Conservation (phyloP, 2,888 invertebrate species). For the Pedicia rivosa region DNA sequence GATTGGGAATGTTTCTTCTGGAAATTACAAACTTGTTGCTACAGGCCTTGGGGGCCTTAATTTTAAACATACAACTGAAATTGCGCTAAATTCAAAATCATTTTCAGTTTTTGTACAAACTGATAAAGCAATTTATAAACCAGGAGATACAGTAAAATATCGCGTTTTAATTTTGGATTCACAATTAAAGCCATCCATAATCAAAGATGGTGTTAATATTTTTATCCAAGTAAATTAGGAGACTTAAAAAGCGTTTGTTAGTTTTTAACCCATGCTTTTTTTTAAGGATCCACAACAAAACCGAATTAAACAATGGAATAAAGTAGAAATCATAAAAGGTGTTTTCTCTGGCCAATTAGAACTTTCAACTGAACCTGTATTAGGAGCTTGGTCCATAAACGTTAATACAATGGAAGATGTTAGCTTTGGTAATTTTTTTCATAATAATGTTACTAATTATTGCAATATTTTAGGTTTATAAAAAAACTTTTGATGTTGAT, state of each 20-base stretch:
- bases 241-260: background rate
- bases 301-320: slow-evolving; percentile 64
- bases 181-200: slow-evolving; percentile 53
- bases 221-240: no score
- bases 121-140: slow-evolving; percentile 83
- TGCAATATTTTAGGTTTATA: no score
- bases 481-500: slow-evolving; percentile 50
- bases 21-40: no score
- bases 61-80: slow-evolving; percentile 55
- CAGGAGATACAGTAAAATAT: slow-evolving; percentile 67
- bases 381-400: slow-evolving; percentile 78
- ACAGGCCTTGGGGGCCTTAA: slow-evolving; percentile 64
- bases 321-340: slow-evolving; percentile 49
- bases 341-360: slow-evolving; percentile 60
- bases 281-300: slow-evolving; percentile 59
- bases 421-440: no score
- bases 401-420: no score
- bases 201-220: no score
- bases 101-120: slow-evolving; percentile 81
- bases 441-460: no score
- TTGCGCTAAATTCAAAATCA: slow-evolving; percentile 61
- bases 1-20: slow-evolving; percentile 36
- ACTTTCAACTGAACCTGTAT: slow-evolving; percentile 64
- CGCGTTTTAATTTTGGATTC: slow-evolving; percentile 40
- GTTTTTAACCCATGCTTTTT: no score